Percentiles rank a stretch among this genome's conserved stretches.
Conservation (phyloP, 2,797 vertebrate species). For the Malurus leucopterus region DNA sequence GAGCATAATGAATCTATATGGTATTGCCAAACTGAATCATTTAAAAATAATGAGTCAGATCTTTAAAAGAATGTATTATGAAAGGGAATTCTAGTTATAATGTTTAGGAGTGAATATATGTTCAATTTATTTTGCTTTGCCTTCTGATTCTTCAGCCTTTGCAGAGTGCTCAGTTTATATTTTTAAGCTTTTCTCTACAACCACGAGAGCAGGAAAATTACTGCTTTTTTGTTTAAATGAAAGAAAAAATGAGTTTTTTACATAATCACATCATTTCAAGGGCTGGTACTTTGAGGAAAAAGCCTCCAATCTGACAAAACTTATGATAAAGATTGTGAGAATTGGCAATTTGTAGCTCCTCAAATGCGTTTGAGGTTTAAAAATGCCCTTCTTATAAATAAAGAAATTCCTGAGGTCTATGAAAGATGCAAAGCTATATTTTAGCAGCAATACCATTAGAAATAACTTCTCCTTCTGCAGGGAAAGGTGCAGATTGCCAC, state of each 20-base stretch:
- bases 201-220: not conserved
- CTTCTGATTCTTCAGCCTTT: slow-evolving; percentile 5
- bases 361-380: not conserved
- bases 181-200: not conserved
- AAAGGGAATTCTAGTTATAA: not conserved
- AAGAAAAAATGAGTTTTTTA: slow-evolving; percentile 8
- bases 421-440: not conserved
- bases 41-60: slow-evolving; percentile 21
- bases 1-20: slow-evolving; percentile 1
- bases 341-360: not conserved
- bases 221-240: slow-evolving; percentile 15
- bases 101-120: not conserved
- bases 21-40: not conserved
- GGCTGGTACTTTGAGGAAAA: slow-evolving; percentile 10
- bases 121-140: not conserved
- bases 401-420: not conserved
- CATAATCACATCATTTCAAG: not conserved
- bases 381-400: not conserved
- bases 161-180: not conserved
- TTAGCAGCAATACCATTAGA: not conserved
- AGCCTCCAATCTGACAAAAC: not conserved
- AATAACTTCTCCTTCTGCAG: not conserved
- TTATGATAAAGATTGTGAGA: not conserved
- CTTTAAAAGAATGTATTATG: not conserved
- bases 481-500: not conserved